phyloP scores from a whole-genome alignment of 2,113 vertebrate genomes.

The Ammodytes marinus region DNA sequence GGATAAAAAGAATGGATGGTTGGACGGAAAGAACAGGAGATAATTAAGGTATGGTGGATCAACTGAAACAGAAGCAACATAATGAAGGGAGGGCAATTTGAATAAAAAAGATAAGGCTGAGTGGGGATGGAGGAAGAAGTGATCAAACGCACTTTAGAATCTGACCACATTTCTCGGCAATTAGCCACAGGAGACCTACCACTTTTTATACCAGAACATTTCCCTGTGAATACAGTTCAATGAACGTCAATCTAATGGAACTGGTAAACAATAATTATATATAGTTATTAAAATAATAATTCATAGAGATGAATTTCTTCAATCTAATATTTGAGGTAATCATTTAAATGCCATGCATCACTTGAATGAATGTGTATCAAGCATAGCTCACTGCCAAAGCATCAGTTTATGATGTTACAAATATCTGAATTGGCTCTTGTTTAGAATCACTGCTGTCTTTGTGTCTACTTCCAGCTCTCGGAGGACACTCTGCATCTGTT shows the following conservation, averaged over 20 bases:
- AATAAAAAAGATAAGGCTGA: neutral
- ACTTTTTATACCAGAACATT: neutral
- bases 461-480: no score
- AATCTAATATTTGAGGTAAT: no score
- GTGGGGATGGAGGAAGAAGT: neutral
- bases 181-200: neutral
- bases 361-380: no score
- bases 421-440: no score
- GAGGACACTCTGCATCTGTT: neutral
- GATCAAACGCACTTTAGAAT: neutral
- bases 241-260: no score
- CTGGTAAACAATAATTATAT: no score
- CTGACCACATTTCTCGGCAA: conserved; percentile 16
- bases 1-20: conserved; percentile 4
- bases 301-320: no score
- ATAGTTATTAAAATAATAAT: no score
- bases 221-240: neutral
- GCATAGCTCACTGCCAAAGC: no score
- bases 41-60: neutral
- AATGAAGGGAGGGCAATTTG: conserved; percentile 5
- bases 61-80: conserved; percentile 1
- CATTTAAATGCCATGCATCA: no score
- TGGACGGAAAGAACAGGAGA: neutral
- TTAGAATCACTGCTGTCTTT: no score
- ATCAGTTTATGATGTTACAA: no score